Conservation (phyloP, 2,797 vertebrate genomes). For the Acipenser oxyrinchus region DNA sequence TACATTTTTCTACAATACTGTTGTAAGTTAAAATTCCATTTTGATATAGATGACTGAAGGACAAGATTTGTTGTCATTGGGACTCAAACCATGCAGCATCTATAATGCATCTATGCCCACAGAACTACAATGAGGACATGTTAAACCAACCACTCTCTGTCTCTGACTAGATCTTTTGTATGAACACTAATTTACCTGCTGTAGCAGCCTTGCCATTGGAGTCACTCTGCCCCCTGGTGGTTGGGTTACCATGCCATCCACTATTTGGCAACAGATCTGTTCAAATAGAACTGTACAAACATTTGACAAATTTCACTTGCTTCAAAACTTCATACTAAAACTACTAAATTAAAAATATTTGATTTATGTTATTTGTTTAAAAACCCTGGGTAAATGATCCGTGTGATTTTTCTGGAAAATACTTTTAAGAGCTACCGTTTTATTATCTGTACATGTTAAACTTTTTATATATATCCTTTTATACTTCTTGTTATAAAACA, state of each 20-base stretch:
- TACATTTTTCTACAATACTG: constrained; percentile 50
- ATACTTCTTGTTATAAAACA: constrained; percentile 5
- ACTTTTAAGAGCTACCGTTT: constrained; percentile 11
- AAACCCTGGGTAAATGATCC: constrained; percentile 35
- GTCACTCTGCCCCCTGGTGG: constrained; percentile 24
- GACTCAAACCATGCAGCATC: constrained; percentile 43
- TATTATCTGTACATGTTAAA: constrained; percentile 15
- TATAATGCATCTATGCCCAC: constrained; percentile 32
- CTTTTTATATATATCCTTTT: background rate
- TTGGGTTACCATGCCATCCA: constrained; percentile 57
- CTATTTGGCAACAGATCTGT: constrained; percentile 75
- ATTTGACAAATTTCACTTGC: constrained; percentile 61
- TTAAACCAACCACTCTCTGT: constrained; percentile 27
- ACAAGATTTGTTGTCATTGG: constrained; percentile 42
- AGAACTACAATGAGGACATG: constrained; percentile 21
- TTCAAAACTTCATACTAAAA: constrained; percentile 73
- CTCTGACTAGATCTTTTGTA: background rate
- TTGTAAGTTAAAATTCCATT: constrained; percentile 43
- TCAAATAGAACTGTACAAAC: constrained; percentile 66
- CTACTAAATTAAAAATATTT: constrained; percentile 66
- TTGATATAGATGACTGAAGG: constrained; percentile 55
- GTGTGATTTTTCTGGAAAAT: constrained; percentile 19
- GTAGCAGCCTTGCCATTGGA: background rate
- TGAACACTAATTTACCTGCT: background rate
- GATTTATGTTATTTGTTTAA: constrained; percentile 31